Percentiles rank a stretch among this genome's conserved stretches.
phyloP scores from a whole-genome alignment of 1,140 invertebrate genomes.

The Halyomorpha halys region DNA sequence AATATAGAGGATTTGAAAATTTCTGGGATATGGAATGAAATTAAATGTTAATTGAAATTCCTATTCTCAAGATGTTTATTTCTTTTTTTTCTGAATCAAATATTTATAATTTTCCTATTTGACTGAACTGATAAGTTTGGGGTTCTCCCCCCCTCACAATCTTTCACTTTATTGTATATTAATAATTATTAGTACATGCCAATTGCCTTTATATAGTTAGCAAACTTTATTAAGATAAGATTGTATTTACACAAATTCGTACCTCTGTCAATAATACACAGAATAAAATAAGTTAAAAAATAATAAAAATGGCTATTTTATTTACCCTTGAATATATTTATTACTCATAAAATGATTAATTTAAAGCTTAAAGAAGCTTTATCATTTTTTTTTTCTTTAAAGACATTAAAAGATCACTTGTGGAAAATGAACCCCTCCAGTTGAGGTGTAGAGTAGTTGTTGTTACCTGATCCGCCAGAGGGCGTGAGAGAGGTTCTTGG shows the following conservation, averaged over 20 bases:
- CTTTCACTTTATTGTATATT: slow-evolving; percentile 19
- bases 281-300: slow-evolving; percentile 20
- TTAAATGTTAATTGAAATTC: background rate
- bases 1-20: background rate
- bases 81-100: slow-evolving; percentile 14
- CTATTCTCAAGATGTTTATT: background rate
- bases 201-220: slow-evolving; percentile 29
- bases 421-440: background rate
- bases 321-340: background rate
- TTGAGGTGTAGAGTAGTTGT: background rate
- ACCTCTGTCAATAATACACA: slow-evolving; percentile 29
- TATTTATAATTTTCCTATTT: slow-evolving; percentile 15
- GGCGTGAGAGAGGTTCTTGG: slow-evolving; percentile 5
- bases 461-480: slow-evolving; percentile 6
- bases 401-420: too few species aligned
- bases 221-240: slow-evolving; percentile 26
- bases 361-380: too few species aligned
- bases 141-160: background rate
- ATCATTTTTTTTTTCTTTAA: too few species aligned
- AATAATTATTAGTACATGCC: slow-evolving; percentile 26
- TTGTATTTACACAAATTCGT: slow-evolving; percentile 29
- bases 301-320: slow-evolving; percentile 1
- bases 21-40: background rate
- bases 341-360: background rate
- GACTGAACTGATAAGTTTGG: slow-evolving; percentile 17